Evolutionary conservation across 2,888 invertebrate species (phyloP).

Genomic region (Listrodromus nycthemerus): DNA sequence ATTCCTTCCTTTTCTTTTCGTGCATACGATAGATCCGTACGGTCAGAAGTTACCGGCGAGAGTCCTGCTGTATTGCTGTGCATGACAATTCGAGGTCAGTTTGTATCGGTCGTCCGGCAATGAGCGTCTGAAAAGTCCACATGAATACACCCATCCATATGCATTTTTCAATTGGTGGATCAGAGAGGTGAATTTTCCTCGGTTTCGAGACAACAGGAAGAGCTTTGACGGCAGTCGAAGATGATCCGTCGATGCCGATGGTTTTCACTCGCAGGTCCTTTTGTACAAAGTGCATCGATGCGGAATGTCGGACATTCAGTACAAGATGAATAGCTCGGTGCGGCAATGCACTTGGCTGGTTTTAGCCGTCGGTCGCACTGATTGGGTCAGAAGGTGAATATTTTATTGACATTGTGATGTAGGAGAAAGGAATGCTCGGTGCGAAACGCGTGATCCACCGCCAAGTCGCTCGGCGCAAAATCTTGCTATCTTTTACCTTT

Average conservation of each 20-base stretch:
- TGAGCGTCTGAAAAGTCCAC: background rate
- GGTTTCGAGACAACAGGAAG: background rate
- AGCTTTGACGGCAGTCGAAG: background rate
- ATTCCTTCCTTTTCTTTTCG: conserved; percentile 12
- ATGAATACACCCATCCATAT: background rate
- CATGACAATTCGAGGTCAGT: conserved; percentile 9
- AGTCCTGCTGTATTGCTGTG: conserved; percentile 27
- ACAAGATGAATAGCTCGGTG: conserved; percentile 34
- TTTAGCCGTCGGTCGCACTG: conserved; percentile 30
- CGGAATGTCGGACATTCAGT: conserved; percentile 3
- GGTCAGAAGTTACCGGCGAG: conserved; percentile 20
- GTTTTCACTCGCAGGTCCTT: background rate
- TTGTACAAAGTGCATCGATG: conserved; percentile 30
- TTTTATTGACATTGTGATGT: conserved; percentile 28
- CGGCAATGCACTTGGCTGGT: conserved; percentile 4
- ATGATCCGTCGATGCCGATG: background rate
- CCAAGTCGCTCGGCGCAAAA: conserved; percentile 1
- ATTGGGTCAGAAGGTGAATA: conserved; percentile 38
- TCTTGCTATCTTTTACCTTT: conserved; percentile 21
- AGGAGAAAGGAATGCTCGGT: conserved; percentile 14
- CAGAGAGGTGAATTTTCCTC: conserved; percentile 38
- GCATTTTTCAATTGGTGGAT: background rate
- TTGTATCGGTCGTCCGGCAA: background rate
- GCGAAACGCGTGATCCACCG: background rate
- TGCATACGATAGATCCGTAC: conserved; percentile 21